Evolutionary conservation across 2,797 vertebrate species (phyloP).

Genomic region (Hydrocynus forskahlii): DNA sequence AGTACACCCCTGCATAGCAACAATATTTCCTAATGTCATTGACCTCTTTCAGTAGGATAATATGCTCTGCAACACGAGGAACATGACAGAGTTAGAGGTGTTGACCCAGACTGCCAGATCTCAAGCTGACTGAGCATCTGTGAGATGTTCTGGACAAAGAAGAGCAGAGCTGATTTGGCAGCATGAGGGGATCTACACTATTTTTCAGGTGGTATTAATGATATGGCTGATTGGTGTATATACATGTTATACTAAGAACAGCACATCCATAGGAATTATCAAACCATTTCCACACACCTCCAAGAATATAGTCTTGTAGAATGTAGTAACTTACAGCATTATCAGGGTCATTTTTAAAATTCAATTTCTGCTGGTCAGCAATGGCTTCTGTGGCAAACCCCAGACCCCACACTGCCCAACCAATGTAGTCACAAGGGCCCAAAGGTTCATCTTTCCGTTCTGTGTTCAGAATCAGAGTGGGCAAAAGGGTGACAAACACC

Average conservation of each 20-base stretch:
- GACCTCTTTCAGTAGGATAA: too few species aligned
- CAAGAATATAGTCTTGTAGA: background rate
- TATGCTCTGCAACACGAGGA: too few species aligned
- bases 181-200: too few species aligned
- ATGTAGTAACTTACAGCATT: conserved; percentile 75
- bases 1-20: too few species aligned
- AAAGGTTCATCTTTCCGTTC: conserved; percentile 74
- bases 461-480: conserved; percentile 82
- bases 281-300: background rate
- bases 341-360: conserved; percentile 79
- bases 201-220: too few species aligned
- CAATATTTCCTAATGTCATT: too few species aligned
- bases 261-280: background rate
- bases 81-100: too few species aligned
- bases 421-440: conserved; percentile 76
- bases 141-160: too few species aligned
- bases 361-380: conserved; percentile 85
- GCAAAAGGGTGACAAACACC: conserved; percentile 83
- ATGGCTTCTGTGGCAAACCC: conserved; percentile 79
- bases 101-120: too few species aligned
- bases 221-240: too few species aligned
- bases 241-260: background rate
- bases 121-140: too few species aligned
- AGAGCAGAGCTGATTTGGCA: too few species aligned
- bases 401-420: conserved; percentile 81